A percentile compares a stretch with the other conserved stretches of the same genome.
These are phyloP conservation scores for Bufotes viridis DNA, from an alignment of 2,797 vertebrate species.

Conservation along the genomic window DNA sequence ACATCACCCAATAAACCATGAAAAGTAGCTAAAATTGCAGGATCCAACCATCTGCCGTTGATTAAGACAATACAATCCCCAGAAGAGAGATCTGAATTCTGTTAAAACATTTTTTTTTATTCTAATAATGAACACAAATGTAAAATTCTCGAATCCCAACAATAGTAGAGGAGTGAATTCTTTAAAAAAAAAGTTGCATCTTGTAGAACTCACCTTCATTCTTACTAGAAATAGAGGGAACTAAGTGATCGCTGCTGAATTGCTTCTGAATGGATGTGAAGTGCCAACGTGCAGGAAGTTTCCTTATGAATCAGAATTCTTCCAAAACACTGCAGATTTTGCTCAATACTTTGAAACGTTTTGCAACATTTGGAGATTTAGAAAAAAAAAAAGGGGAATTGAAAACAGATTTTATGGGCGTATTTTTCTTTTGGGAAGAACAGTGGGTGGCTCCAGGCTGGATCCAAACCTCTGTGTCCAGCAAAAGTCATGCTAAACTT, in stretches of 20 bases:
- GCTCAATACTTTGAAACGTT: constrained; percentile 68
- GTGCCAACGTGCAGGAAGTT: constrained; percentile 70
- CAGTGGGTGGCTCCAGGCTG: constrained; percentile 69
- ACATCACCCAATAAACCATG: neutral
- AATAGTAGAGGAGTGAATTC: neutral
- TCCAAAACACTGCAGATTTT: constrained; percentile 57
- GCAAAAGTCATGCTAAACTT: constrained; percentile 68
- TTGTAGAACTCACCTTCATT: constrained; percentile 32
- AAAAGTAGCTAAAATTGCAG: neutral
- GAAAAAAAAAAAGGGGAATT: constrained; percentile 79
- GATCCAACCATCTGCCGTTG: neutral
- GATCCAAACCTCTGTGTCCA: constrained; percentile 68
- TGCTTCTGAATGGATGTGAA: constrained; percentile 61
- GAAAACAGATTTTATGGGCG: constrained; percentile 77
- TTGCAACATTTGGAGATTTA: constrained; percentile 77
- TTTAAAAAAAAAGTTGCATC: neutral
- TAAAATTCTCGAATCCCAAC: neutral
- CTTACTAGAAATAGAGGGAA: neutral
- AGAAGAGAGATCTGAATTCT: neutral
- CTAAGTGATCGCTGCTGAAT: constrained; percentile 55
- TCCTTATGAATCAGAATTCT: constrained; percentile 69
- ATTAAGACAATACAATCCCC: no score
- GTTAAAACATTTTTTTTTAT: neutral
- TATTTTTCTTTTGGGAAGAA: constrained; percentile 72
- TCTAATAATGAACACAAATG: neutral